phyloP scores from a whole-genome alignment of 2,113 vertebrate genomes.

The Rutilus rutilus region DNA sequence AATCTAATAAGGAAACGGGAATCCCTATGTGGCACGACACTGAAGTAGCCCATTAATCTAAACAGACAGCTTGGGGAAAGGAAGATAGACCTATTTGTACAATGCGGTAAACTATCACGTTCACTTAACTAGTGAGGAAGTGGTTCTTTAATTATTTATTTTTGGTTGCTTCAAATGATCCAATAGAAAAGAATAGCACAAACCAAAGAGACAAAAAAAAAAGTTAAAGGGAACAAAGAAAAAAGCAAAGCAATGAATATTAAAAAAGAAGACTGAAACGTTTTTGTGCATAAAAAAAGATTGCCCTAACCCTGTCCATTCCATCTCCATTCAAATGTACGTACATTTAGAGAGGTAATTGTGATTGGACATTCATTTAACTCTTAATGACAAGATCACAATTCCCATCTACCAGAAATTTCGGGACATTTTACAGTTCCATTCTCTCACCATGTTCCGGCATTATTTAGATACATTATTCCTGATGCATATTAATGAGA shows the following conservation, averaged over 20 bases:
- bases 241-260: background rate
- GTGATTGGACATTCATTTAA: constrained; percentile 44
- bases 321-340: constrained; percentile 34
- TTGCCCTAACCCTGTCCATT: constrained; percentile 40
- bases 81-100: constrained; percentile 40
- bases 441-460: constrained; percentile 51
- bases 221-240: background rate
- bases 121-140: constrained; percentile 35
- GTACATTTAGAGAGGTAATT: constrained; percentile 49
- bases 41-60: constrained; percentile 24
- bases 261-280: background rate
- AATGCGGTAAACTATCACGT: constrained; percentile 13
- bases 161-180: constrained; percentile 8
- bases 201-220: background rate
- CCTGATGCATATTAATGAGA: constrained; percentile 57
- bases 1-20: constrained; percentile 23
- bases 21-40: constrained; percentile 27
- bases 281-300: constrained; percentile 30
- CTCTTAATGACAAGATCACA: constrained; percentile 57
- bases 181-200: background rate
- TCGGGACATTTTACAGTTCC: constrained; percentile 51
- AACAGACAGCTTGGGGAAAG: constrained; percentile 39
- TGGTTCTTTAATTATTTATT: constrained; percentile 50
- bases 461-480: constrained; percentile 58
- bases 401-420: constrained; percentile 54